Conservation (phyloP, 2,888 invertebrate species). For the Diploptera punctata region DNA sequence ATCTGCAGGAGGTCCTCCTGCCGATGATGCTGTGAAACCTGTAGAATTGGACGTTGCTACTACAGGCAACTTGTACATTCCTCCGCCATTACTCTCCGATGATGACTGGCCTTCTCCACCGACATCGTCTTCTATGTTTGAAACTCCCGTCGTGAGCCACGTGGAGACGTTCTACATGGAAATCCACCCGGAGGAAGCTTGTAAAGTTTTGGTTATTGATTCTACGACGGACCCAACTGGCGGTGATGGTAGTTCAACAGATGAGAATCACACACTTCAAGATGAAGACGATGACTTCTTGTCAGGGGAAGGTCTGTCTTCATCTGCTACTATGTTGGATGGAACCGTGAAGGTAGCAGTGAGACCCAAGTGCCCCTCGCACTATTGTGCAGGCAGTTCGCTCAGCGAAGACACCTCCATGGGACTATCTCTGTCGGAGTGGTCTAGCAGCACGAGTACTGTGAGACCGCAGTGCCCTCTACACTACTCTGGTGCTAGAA, state of each 20-base stretch:
- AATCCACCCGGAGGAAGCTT: slow-evolving; percentile 78
- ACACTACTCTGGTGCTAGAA: slow-evolving; percentile 62
- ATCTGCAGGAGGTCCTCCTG: slow-evolving; percentile 61
- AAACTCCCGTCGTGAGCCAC: slow-evolving; percentile 75
- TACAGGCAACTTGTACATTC: slow-evolving; percentile 45
- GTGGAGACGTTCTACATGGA: slow-evolving; percentile 82
- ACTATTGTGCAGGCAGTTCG: slow-evolving; percentile 62
- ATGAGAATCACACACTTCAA: slow-evolving; percentile 72
- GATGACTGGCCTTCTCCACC: slow-evolving; percentile 85
- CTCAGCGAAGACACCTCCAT: slow-evolving; percentile 89
- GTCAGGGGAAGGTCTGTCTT: slow-evolving; percentile 49
- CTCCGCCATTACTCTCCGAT: slow-evolving; percentile 73
- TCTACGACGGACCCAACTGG: slow-evolving; percentile 69
- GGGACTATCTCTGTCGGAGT: slow-evolving; percentile 84
- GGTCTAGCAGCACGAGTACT: slow-evolving; percentile 87
- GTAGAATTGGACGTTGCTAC: neutral
- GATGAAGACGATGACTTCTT: slow-evolving; percentile 62
- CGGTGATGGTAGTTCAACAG: slow-evolving; percentile 66
- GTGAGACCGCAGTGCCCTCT: slow-evolving; percentile 71
- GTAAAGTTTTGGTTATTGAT: slow-evolving; percentile 73
- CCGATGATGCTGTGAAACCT: neutral
- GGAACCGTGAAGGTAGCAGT: slow-evolving; percentile 82
- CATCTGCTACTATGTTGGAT: slow-evolving; percentile 74
- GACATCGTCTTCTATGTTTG: slow-evolving; percentile 67
- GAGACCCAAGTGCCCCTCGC: slow-evolving; percentile 63